These are phyloP conservation scores for Gastracanthus pulcherrimus DNA, from an alignment of 2,888 invertebrate species.

Conservation along the genomic window DNA sequence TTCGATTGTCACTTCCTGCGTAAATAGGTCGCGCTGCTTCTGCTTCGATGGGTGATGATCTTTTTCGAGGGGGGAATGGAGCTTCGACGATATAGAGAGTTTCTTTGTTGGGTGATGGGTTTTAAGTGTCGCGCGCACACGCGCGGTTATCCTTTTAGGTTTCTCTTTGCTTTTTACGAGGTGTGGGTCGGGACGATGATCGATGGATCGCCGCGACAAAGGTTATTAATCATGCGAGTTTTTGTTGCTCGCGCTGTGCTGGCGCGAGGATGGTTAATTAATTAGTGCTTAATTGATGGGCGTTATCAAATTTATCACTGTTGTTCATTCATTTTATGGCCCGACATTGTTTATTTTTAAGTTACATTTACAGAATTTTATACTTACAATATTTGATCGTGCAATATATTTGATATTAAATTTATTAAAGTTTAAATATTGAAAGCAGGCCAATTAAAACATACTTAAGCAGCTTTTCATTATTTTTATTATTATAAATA, in stretches of 20 bases:
- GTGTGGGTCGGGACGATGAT: conserved; percentile 29
- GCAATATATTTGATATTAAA: not conserved
- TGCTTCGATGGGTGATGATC: not conserved
- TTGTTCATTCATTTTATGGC: not conserved
- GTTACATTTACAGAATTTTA: not conserved
- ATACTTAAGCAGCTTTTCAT: too few relatives aligned
- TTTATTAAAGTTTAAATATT: not conserved
- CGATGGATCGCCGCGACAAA: conserved; percentile 13
- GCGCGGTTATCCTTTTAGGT: not conserved
- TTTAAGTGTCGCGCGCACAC: not conserved
- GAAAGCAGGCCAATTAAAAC: not conserved
- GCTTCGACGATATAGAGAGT: not conserved
- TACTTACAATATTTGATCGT: not conserved
- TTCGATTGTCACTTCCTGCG: not conserved
- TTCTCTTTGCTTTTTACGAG: not conserved
- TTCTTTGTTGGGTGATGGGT: not conserved
- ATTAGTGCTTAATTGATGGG: not conserved
- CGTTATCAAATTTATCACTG: not conserved
- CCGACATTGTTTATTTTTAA: not conserved
- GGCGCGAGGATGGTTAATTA: not conserved
- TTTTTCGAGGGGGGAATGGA: not conserved
- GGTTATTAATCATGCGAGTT: conserved; percentile 6
- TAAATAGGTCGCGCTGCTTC: not conserved
- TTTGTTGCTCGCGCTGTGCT: not conserved
- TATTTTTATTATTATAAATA: too few relatives aligned